Evolutionary conservation across 2,888 invertebrate species (phyloP).

Genomic region (Melitaea athalia): DNA sequence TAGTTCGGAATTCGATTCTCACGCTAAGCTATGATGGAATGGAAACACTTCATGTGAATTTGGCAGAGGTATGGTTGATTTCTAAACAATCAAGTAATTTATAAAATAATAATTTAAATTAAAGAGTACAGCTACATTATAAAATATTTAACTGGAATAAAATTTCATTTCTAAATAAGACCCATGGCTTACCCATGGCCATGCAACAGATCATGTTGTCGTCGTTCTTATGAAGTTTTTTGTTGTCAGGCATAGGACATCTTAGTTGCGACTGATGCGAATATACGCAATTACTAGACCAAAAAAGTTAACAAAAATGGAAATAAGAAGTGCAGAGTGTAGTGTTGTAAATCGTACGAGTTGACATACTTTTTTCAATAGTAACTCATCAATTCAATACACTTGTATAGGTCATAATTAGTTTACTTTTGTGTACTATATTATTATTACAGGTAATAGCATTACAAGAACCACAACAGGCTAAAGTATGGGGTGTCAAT

Average conservation of each 20-base stretch:
- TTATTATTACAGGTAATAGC: conserved; percentile 55
- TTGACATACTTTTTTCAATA: background rate
- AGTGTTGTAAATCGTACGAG: too few relatives aligned
- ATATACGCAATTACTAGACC: too few relatives aligned
- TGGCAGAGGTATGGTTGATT: conserved; percentile 62
- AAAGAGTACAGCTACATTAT: too few relatives aligned
- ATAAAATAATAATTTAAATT: background rate
- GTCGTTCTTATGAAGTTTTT: too few relatives aligned
- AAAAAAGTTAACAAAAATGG: too few relatives aligned
- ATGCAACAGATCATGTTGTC: too few relatives aligned
- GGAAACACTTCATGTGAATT: conserved; percentile 79
- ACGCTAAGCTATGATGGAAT: conserved; percentile 80
- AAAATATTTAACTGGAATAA: background rate
- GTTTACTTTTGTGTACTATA: background rate
- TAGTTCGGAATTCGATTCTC: conserved; percentile 75
- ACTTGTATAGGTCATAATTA: background rate
- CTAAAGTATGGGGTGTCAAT: conserved; percentile 81
- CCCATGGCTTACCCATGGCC: too few relatives aligned
- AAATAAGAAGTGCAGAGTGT: too few relatives aligned
- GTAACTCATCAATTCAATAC: background rate
- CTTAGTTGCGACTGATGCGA: too few relatives aligned
- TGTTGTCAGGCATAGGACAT: too few relatives aligned
- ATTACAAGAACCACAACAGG: conserved; percentile 57
- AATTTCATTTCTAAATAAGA: too few relatives aligned
- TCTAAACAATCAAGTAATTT: background rate